Conservation (phyloP, 2,113 vertebrate genomes). For the Sclerurus mexicanus region DNA sequence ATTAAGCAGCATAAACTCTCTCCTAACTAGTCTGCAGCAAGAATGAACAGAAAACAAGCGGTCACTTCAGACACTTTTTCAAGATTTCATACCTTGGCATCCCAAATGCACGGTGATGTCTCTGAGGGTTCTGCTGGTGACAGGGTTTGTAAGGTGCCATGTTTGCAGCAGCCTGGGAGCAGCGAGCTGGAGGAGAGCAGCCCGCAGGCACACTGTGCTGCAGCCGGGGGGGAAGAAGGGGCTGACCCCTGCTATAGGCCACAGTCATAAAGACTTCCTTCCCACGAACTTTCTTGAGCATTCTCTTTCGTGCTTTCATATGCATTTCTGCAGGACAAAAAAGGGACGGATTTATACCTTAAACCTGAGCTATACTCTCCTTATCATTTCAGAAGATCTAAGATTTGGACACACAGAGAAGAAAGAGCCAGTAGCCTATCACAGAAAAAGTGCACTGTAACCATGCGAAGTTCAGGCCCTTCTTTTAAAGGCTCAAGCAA, state of each 20-base stretch:
- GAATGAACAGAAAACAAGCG: fast-evolving
- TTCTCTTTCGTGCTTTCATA: conserved; percentile 77
- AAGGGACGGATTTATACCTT: not conserved
- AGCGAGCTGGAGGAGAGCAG: conserved; percentile 54
- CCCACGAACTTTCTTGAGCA: conserved; percentile 88
- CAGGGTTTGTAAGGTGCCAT: conserved; percentile 74
- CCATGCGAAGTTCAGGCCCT: not conserved
- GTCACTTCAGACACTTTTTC: not conserved
- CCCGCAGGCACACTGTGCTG: conserved; percentile 72
- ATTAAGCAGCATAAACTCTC: not conserved
- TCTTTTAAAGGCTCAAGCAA: not conserved
- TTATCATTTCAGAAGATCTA: not conserved
- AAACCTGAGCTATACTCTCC: not conserved
- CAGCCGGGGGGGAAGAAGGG: conserved; percentile 77
- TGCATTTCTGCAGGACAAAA: conserved; percentile 76
- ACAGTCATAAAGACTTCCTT: conserved; percentile 82
- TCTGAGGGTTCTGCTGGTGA: conserved; percentile 67
- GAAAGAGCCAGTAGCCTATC: not conserved
- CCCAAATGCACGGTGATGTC: conserved; percentile 77
- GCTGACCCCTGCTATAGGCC: conserved; percentile 75
- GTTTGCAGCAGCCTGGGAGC: conserved; percentile 47
- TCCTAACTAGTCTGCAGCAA: not conserved
- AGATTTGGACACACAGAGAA: fast-evolving
- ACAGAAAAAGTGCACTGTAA: not conserved
- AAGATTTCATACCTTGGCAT: conserved; percentile 78